Conservation (phyloP, 2,113 vertebrate genomes). For the Trematocara macrostoma region DNA sequence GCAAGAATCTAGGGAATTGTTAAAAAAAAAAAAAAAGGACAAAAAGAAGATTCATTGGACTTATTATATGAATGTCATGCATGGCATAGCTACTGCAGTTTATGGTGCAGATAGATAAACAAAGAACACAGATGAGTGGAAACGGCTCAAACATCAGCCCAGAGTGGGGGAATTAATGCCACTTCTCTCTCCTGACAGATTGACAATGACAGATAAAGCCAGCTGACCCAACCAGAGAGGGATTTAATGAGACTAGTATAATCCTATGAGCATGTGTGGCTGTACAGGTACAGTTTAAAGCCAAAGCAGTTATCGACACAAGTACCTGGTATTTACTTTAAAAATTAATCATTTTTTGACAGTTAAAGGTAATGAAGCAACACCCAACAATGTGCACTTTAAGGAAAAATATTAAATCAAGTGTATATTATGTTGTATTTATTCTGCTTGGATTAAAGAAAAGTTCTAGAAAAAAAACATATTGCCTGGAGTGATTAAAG, state of each 20-base stretch:
- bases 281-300: constrained; percentile 12
- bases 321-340: neutral
- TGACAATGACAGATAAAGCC: constrained; percentile 43
- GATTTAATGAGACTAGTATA: constrained; percentile 53
- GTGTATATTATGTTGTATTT: neutral
- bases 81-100: neutral
- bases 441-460: neutral
- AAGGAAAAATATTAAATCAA: neutral
- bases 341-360: neutral
- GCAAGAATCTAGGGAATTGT: constrained; percentile 79
- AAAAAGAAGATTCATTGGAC: neutral
- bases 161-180: constrained; percentile 46
- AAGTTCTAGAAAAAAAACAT: neutral
- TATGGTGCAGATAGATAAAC: neutral
- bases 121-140: neutral
- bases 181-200: constrained; percentile 48
- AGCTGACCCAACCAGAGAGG: constrained; percentile 30
- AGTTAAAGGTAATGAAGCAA: neutral
- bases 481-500: neutral
- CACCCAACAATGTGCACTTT: neutral
- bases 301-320: neutral
- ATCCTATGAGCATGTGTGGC: constrained; percentile 38
- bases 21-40: neutral
- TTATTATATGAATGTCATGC: neutral
- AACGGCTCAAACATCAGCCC: constrained; percentile 8